Evolutionary conservation across 1,140 invertebrate genomes (phyloP), one percentile per base, ranked within the genome.

Genomic region (Drosophila pandora): DNA sequence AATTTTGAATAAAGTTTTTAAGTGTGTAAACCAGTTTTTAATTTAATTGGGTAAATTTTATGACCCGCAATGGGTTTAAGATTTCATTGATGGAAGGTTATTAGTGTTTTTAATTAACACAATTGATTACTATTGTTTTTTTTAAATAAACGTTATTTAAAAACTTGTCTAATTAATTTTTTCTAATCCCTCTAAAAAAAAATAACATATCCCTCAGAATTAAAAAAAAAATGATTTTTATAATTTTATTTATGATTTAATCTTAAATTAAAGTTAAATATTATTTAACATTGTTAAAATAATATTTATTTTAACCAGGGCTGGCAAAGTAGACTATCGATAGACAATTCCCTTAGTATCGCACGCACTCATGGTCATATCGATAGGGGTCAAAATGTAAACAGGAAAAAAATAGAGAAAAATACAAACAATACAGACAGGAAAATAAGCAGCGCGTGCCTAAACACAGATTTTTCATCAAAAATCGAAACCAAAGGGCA

Each of bases 361-460:
- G 43, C 21, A 21, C 43, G 21, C 43, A 22, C 32, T 65, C 28
- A 17, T 53, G n/a, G 9, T 25, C n/a, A 21, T 65, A 74, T 58
- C 70, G 61, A 76, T 63, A 75, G 49, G 32, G 34, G 52, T 43
- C 79, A 83, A 82, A 87, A 88, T 87, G 82, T 82, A 78, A 81
- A 81, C 79, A 79, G 79, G 75, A 83, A 79, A 83, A 78, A 80
- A 79, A 74, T 81, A 85, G 78, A 81, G 82, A 85, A 85, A 87
- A 87, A 85, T 77, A 85, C 83, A 87, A 87, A 88, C 82, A 87
- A 87, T 84, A 87, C 82, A 88, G 76, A 87, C 73, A 84, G 79
- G 54, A 67, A 82, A 88, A 70, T 73, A 85, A 64, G 62, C 80
- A 85, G 75, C 75, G 70, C 78, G 74, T 78, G 80, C 77, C 68